phyloP scores from a whole-genome alignment of 1,140 invertebrate species.

The Alviniconcha marisindica region DNA sequence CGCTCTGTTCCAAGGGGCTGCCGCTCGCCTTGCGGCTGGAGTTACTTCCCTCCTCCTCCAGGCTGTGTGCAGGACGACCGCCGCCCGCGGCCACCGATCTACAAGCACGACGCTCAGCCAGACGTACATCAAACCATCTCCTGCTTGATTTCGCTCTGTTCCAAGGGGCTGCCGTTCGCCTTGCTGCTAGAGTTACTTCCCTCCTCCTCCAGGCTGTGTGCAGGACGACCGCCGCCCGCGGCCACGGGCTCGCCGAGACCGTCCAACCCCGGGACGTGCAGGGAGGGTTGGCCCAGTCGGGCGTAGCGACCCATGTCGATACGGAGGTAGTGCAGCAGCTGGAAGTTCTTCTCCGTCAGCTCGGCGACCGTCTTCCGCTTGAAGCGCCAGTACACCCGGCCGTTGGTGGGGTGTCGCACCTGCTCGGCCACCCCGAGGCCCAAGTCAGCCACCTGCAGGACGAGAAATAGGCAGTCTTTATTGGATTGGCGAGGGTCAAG shows the following conservation, averaged over 20 bases:
- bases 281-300: constrained; percentile 44
- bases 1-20: background rate
- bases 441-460: constrained; percentile 51
- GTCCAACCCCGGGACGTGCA: constrained; percentile 1
- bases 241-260: background rate
- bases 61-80: too few relatives aligned
- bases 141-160: constrained; percentile 13
- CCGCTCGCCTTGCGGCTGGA: background rate
- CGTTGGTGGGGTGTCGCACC: constrained; percentile 56
- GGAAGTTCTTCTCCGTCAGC: constrained; percentile 46
- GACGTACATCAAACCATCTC: background rate
- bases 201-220: background rate
- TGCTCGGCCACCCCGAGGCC: constrained; percentile 52
- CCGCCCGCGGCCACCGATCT: too few relatives aligned
- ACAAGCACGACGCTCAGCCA: background rate
- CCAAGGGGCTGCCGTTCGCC: background rate
- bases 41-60: too few relatives aligned
- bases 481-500: too few relatives aligned
- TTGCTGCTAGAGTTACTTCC: constrained; percentile 7
- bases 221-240: background rate
- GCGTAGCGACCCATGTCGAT: constrained; percentile 56
- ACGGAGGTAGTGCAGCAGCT: constrained; percentile 52
- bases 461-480: too few relatives aligned
- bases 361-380: constrained; percentile 50
- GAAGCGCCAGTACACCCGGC: constrained; percentile 57